Percentiles rank a stretch among this genome's conserved stretches.
These are phyloP conservation scores for Phoebastria nigripes DNA, from an alignment of 2,797 vertebrate genomes.

Conservation along the genomic window DNA sequence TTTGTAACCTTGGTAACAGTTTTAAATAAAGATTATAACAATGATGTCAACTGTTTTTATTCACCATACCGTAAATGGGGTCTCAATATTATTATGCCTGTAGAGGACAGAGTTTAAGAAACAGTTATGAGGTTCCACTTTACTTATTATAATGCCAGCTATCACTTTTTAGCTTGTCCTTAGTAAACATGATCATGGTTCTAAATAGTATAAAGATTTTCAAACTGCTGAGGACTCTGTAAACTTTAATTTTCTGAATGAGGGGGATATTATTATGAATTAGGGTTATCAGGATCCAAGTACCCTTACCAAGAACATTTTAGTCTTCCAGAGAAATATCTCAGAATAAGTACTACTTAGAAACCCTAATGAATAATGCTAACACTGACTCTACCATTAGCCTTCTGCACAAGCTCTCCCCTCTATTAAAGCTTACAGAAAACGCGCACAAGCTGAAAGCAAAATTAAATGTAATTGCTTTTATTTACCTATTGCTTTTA, in stretches of 20 bases:
- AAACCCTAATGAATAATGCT: constrained; percentile 52
- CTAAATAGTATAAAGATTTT: constrained; percentile 19
- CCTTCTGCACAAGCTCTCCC: constrained; percentile 37
- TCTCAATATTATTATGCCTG: constrained; percentile 41
- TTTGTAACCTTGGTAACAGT: constrained; percentile 98
- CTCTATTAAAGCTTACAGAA: constrained; percentile 38
- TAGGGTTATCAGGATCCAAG: constrained; percentile 39
- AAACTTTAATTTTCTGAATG: constrained; percentile 59
- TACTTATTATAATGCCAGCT: background rate
- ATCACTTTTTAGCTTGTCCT: constrained; percentile 25
- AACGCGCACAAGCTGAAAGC: constrained; percentile 53
- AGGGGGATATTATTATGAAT: constrained; percentile 21
- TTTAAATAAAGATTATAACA: constrained; percentile 92
- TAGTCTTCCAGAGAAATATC: constrained; percentile 41
- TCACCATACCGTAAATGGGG: constrained; percentile 63
- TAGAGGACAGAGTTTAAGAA: constrained; percentile 46
- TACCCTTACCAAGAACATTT: constrained; percentile 20
- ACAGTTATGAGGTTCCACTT: background rate
- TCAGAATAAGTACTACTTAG: constrained; percentile 58
- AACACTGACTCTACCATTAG: constrained; percentile 60
- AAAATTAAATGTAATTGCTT: constrained; percentile 73
- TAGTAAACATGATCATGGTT: background rate
- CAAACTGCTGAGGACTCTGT: constrained; percentile 39
- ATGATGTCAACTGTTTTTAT: constrained; percentile 83
- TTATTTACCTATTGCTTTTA: constrained; percentile 79